phyloP scores from a whole-genome alignment of 2,113 vertebrate genomes.

The Apodemus sylvaticus region DNA sequence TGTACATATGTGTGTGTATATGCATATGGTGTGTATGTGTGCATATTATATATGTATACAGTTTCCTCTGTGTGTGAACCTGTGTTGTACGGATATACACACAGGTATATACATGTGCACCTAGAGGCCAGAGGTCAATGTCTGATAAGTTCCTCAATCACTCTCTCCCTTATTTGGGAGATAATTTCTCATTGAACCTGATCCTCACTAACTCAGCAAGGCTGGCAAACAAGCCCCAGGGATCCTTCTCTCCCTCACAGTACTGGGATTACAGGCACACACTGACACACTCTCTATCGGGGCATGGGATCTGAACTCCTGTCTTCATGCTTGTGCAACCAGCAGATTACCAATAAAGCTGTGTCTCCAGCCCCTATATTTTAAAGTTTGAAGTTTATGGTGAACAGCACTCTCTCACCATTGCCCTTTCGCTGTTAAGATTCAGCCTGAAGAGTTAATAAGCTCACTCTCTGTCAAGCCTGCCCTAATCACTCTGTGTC shows the following conservation, averaged over 20 bases:
- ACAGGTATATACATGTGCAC: too few species aligned
- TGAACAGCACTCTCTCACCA: constrained; percentile 72
- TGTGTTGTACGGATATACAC: neutral
- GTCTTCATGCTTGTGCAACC: too few species aligned
- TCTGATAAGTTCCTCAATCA: neutral
- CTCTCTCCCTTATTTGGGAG: neutral
- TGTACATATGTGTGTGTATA: neutral
- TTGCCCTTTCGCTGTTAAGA: constrained; percentile 71
- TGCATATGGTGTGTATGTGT: neutral
- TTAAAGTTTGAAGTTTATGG: constrained; percentile 72
- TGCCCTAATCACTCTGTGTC: neutral
- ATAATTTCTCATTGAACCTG: neutral
- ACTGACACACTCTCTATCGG: too few species aligned
- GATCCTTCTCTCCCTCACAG: neutral
- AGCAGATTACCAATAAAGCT: too few species aligned
- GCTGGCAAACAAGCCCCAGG: neutral
- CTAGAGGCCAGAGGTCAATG: neutral
- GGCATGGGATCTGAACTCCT: neutral
- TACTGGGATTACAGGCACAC: too few species aligned
- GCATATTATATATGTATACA: neutral
- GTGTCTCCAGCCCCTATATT: neutral
- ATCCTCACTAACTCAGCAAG: neutral
- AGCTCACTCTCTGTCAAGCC: constrained; percentile 78
- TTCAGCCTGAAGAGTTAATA: constrained; percentile 83
- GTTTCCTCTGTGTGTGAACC: neutral